Evolutionary conservation across 2,797 vertebrate genomes (phyloP).

Genomic region (Smutsia gigantea): DNA sequence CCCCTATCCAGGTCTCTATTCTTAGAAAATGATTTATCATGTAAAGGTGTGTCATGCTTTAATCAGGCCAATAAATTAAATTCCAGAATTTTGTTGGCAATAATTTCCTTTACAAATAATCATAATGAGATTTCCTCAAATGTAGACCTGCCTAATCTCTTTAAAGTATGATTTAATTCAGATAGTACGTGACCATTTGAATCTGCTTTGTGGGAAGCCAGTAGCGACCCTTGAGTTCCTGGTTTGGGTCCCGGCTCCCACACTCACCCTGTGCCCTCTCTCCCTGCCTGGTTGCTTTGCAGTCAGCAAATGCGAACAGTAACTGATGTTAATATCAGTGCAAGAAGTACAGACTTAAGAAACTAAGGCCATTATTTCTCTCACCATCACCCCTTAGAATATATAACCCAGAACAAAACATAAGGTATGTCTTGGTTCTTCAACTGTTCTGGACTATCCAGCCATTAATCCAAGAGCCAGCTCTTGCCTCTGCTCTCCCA

Average conservation of each 20-base stretch:
- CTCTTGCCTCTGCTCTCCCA: not conserved
- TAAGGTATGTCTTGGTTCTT: not conserved
- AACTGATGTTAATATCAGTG: not conserved
- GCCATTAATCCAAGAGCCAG: not conserved
- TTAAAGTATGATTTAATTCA: conserved; percentile 1
- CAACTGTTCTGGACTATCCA: not conserved
- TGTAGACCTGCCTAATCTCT: not conserved
- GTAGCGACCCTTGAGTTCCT: not conserved
- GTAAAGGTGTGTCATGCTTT: not conserved
- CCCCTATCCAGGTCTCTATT: not conserved
- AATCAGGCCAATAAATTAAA: conserved; percentile 29
- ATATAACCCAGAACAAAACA: not conserved
- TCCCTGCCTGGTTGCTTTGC: not conserved
- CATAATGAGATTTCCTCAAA: conserved; percentile 1
- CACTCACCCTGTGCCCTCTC: not conserved
- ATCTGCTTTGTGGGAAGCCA: not conserved
- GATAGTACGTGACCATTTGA: not conserved
- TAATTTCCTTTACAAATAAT: not conserved
- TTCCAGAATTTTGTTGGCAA: conserved; percentile 1
- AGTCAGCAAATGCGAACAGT: not conserved
- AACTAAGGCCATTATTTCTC: not conserved
- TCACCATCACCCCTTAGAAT: not conserved
- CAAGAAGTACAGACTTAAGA: not conserved
- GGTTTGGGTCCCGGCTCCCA: not conserved
- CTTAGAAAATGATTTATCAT: not conserved